Evolutionary conservation across 1,140 invertebrate genomes (phyloP), one percentile per base, ranked within the genome.

Genomic region (Drosophila novamexicana): DNA sequence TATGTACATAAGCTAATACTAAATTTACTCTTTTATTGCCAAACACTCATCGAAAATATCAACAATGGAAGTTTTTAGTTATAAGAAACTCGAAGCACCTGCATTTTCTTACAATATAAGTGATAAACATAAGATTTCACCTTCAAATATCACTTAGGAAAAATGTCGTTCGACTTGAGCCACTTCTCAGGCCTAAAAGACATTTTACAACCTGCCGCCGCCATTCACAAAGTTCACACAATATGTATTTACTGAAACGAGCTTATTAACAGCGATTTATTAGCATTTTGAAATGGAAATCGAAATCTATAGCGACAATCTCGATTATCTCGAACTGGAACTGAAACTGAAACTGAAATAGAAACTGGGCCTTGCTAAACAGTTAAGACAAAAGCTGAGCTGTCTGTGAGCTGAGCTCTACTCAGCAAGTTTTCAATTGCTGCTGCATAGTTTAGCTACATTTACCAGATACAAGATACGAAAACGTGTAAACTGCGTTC

Each of bases 291-390:
- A 74, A 84, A 80, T 84, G 76, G 57, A 84, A 82, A 79, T 82
- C 59, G 75, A 66, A 78, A 86, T 86, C 82, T 73, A 79, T 74
- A 83, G 66, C 83, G 79, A 79, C 82, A 83, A 88, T 79, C 83
- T 76, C 49, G 61, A 79, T 75, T 62, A 69, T 69, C 40, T 54
- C 34, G 52, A 78, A 77, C 63, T 67, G 16, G 61, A 58, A 66
- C 18, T 65, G 66, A 62, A 67, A 59, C 58, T 47, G 70, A 53
- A 79, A 50, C 36, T 58, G 44, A 47, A 39, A 58, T 40, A 36
- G 56, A 54, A 49, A 53, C 56, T 61, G 47, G 34, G 34, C 44
- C 45, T 47, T 39, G 32, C 12, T 50, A 49, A 62, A 29, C 59
- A 34, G 59, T 16, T 49, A 47, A 67, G 47, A 61, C 64, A 73